Conservation (phyloP, 2,113 vertebrate species). For the Cettia cetti region DNA sequence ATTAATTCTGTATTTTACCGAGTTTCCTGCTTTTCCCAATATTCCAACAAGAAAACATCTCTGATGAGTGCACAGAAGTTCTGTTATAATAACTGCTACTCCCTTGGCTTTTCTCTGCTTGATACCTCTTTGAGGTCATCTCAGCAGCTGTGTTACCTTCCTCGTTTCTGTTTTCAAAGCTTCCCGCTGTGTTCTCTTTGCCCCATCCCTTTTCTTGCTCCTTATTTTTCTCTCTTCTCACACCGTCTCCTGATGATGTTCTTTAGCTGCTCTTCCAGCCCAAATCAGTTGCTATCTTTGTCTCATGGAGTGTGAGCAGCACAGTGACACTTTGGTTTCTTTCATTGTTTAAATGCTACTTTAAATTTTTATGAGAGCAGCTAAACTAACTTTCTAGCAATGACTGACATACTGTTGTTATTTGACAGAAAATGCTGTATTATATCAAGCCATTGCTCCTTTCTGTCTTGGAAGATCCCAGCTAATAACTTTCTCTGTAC, state of each 20-base stretch:
- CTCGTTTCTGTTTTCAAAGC: not conserved
- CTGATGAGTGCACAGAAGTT: not conserved
- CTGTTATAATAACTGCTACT: not conserved
- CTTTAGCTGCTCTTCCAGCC: not conserved
- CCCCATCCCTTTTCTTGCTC: not conserved
- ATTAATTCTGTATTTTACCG: not conserved
- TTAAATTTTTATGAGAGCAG: not conserved
- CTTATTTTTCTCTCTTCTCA: not conserved
- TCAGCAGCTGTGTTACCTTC: not conserved
- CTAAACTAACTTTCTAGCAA: not conserved
- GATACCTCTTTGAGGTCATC: not conserved
- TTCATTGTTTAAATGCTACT: not conserved
- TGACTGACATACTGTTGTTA: not conserved
- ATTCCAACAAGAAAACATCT: not conserved
- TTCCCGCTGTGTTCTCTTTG: not conserved
- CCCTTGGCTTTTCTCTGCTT: not conserved
- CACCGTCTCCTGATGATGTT: not conserved
- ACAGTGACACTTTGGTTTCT: not conserved
- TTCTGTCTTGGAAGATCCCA: not conserved
- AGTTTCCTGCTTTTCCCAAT: not conserved
- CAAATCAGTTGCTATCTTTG: constrained; percentile 24
- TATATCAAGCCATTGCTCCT: constrained; percentile 80
- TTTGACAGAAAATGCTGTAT: constrained; percentile 85
- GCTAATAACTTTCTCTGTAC: not conserved
- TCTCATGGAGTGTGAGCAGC: not conserved